Base-by-base conservation (phyloP, 2,113 vertebrate genomes). In the Noturus placidus region DNA sequence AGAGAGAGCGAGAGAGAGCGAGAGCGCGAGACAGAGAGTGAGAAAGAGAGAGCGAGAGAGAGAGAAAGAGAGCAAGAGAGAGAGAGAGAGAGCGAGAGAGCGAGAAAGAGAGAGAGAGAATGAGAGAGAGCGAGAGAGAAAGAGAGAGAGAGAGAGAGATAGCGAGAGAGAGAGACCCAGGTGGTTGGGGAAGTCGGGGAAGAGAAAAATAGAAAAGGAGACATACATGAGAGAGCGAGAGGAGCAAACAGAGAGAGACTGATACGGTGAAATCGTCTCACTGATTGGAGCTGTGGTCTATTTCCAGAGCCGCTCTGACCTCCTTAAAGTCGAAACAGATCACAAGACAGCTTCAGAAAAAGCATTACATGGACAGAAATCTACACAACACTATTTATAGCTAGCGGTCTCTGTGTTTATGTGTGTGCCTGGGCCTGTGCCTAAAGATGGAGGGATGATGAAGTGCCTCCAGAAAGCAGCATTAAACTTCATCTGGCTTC, bases 361-460 rank as follows among this genome's bases (percentile, higher is more conserved):
- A 78, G 90, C 84, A 82, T 78, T 70, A 79, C 82, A 89, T 67
- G 67, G 59, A 85, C 69, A 77, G 50, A 83, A 52, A 84, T 88
- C 59, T 79, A 69, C 82, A 93, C 91, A 92, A 92, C 87, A 76
- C 90, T 95, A 95, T 95, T 95, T 94, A 92, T 94, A 95, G 92
- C 50, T 52, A 81, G 87, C 80, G 70, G 72, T 82, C 78, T 83
- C 9, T 69, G 86, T 19, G 76, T 87, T 81, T 88, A 89, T 86
- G 88, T 84, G 61, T 90, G 77, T 84, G 70, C 88, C 54, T 57
- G 84, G 67, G 85, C 38, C 42, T 87, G 84, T 52, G 77, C 72
- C 69, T 50, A 67, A 52, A 33, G 81, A 56, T 85, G 82, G 69
- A 19, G 35, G 59, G 46, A 81, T 63, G 82, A 84, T 57, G 30